A percentile compares a stretch with the other conserved stretches of the same genome.
phyloP scores from a whole-genome alignment of 1,140 invertebrate genomes.

The Marisa cornuarietis region DNA sequence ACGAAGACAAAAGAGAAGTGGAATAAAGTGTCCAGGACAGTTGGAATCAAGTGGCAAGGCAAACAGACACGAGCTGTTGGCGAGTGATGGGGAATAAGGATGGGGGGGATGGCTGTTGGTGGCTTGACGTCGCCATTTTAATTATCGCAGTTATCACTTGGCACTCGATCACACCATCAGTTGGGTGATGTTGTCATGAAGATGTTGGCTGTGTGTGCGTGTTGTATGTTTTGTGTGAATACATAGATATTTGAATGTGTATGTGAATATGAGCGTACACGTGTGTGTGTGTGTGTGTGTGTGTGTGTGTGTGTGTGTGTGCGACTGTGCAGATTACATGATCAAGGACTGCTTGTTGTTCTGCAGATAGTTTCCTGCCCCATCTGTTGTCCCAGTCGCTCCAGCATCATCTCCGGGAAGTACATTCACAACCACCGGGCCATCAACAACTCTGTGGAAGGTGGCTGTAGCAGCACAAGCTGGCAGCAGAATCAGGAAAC shows the following conservation, averaged over 20 bases:
- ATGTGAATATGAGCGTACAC: neutral
- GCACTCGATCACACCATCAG: no score
- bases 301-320: neutral
- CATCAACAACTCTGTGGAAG: constrained; percentile 79
- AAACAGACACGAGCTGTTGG: no score
- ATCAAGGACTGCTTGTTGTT: neutral
- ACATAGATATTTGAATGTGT: neutral
- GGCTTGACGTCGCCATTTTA: no score
- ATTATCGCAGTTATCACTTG: no score
- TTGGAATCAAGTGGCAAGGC: neutral
- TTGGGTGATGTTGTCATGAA: no score
- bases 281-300: neutral
- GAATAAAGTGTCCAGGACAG: neutral
- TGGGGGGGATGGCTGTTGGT: no score
- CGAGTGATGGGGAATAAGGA: no score
- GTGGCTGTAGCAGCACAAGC: constrained; percentile 76
- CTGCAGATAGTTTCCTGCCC: constrained; percentile 53
- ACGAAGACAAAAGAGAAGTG: neutral
- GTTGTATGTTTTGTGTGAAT: neutral
- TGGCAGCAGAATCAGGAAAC: constrained; percentile 77
- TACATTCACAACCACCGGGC: constrained; percentile 86
- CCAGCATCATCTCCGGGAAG: constrained; percentile 83
- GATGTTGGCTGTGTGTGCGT: no score
- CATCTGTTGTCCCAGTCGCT: constrained; percentile 78
- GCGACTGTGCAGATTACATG: neutral